Conservation (phyloP, 2,888 invertebrate species). For the Stenodema calcarata region DNA sequence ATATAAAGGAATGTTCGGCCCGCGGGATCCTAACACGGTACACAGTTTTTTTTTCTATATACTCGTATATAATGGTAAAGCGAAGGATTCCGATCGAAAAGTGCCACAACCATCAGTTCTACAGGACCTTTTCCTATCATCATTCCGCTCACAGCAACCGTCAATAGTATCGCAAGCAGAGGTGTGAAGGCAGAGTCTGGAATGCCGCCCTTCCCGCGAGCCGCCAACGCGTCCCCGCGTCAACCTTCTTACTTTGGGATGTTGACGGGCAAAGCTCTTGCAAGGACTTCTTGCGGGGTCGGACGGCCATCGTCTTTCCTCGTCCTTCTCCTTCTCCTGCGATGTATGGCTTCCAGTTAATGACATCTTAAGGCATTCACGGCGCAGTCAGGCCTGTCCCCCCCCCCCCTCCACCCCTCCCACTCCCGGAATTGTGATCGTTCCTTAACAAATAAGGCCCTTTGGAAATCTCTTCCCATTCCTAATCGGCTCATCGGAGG, state of each 20-base stretch:
- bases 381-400: not conserved
- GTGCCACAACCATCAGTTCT: not conserved
- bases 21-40: not conserved
- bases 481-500: slow-evolving; percentile 10
- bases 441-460: slow-evolving; percentile 38
- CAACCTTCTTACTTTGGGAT: not conserved
- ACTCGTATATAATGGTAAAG: not conserved
- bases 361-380: slow-evolving; percentile 29
- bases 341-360: not conserved
- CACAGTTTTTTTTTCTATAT: not conserved
- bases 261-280: too few relatives aligned
- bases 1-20: not conserved
- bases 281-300: not conserved
- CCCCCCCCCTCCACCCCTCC: not conserved
- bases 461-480: slow-evolving; percentile 20
- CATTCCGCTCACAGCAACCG: not conserved
- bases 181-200: not conserved
- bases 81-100: not conserved
- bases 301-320: not conserved
- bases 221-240: not conserved
- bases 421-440: slow-evolving; percentile 38
- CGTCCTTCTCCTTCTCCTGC: not conserved
- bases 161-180: not conserved
- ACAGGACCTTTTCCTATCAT: not conserved
- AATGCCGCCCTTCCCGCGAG: not conserved